Evolutionary conservation across 2,797 vertebrate genomes (phyloP), one percentile per base, ranked within the genome.

Genomic region (Pangasius djambal): DNA sequence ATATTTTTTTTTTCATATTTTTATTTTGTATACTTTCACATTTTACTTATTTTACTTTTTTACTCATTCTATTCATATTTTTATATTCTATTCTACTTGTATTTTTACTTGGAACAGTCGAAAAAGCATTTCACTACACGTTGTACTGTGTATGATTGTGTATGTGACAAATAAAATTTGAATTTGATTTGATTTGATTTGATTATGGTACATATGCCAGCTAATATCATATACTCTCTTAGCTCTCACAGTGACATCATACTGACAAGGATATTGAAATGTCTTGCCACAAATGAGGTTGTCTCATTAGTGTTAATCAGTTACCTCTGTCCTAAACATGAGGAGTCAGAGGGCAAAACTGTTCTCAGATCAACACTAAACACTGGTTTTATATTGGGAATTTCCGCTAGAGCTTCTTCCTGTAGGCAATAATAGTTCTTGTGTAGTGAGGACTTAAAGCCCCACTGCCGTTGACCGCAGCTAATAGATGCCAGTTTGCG

Each of bases 161-260:
- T n/a, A n/a, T n/a, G n/a, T n/a, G n/a, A n/a, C n/a, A n/a, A n/a
- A n/a, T n/a, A n/a, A n/a, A n/a, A n/a, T n/a, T n/a, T n/a, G n/a
- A n/a, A n/a, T n/a, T n/a, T n/a, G n/a, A n/a, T n/a, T n/a, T n/a
- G n/a, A n/a, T n/a, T n/a, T n/a, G n/a, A n/a, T n/a, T n/a, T n/a
- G n/a, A n/a, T n/a, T 40, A 40, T 40, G 40, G 6, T 52, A 50
- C 48, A 77, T 74, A 15, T 78, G 48, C 50, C 50, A 34, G 16
- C 9, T 81, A 16, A 44, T 12, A 63, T 63, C 18, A 55, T 28
- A 28, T 7, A 16, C 12, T 63, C 25, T 82, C 16, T 44, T 44
- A 63, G 61, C 40, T 67, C 82, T 48, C 7, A n/a, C 61, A 48
- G 40, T 83, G 40, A 67, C 81, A 48, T 65, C 82, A 65, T 65